A percentile compares a stretch with the other conserved stretches of the same genome.
Evolutionary conservation across 2,113 vertebrate species (phyloP).

Genomic region (Rattus norvegicus): GRCr8 NC_086027.1:84928001-84928500

Average conservation of each 20-base stretch:
- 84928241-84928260: conserved; percentile 62
- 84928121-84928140: conserved; percentile 39
- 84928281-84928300: conserved; percentile 71
- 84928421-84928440: conserved; percentile 39
- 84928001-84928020: not conserved
- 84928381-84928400: conserved; percentile 30
- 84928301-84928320: not conserved
- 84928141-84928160: conserved; percentile 44
- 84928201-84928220: conserved; percentile 58
- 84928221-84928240: conserved; percentile 65
- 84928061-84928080: not conserved
- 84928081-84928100: conserved; percentile 37
- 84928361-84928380: conserved; percentile 39
- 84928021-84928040: not conserved
- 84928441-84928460: not conserved
- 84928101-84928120: conserved; percentile 36
- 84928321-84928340: conserved; percentile 37
- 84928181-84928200: conserved; percentile 58
- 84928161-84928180: conserved; percentile 51
- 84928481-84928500: conserved; percentile 18
- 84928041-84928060: conserved; percentile 41
- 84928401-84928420: not conserved
- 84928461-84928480: not conserved
- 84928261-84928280: conserved; percentile 57
- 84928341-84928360: conserved; percentile 16